Base-by-base conservation (phyloP, 1,140 invertebrate species). In the Harlomillsia oculata region DNA sequence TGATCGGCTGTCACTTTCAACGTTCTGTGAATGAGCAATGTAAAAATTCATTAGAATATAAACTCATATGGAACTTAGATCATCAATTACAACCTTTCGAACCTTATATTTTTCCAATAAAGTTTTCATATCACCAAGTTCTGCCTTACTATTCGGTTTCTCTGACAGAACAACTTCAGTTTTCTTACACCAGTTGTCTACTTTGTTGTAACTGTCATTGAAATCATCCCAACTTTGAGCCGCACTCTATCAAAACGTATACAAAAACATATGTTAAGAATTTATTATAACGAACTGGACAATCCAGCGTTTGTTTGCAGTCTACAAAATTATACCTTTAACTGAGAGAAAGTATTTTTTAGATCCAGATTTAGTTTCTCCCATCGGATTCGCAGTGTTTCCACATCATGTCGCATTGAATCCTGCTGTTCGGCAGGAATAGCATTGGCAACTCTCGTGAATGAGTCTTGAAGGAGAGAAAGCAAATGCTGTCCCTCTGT, bases 71-170 rank as follows among this genome's bases (percentile, higher is more conserved):
- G 21, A 51, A 25, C 16, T 48, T 11, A 11, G n/a, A n/a, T n/a
- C n/a, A n/a, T n/a, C n/a, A n/a, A n/a, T n/a, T n/a, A n/a, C n/a
- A n/a, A n/a, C n/a, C n/a, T n/a, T n/a, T n/a, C n/a, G n/a, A n/a
- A 74, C 73, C 69, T 72, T 75, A 58, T 83, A 90, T 67, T 87
- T 81, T 69, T 95, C 91, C 1, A 90, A 73, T 20, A 88, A 74
- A 0, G 87, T 91, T 71, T 89, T 91, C 82, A 93, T 91, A 74
- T 92, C 89, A 45, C 87, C 83, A 5, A 91, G 72, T 72, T 92
- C 88, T 28, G 85, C 87, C 66, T 82, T 84, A 1, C 82, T 75
- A 0, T 81, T 77, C 14, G 79, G 72, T 20, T 51, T 53, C 46
- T 76, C 74, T 53, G 80, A 75, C 0, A 90, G 67, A 23, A 72